Evolutionary conservation across 2,888 invertebrate genomes (phyloP).

Genomic region (Thymelicus acteon): DNA sequence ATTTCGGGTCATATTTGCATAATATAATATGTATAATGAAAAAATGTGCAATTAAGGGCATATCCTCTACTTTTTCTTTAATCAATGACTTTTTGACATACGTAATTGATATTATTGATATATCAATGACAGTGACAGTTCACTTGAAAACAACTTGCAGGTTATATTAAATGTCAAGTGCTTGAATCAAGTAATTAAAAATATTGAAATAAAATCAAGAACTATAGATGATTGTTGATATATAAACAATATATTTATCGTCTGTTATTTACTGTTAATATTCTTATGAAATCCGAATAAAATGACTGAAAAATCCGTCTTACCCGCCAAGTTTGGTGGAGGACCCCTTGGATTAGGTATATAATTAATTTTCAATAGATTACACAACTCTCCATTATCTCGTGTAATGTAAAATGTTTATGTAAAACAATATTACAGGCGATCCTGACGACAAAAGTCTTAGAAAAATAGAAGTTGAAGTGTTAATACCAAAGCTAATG

Average conservation of each 20-base stretch:
- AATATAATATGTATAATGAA: no score
- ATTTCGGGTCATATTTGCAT: no score
- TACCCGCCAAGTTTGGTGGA: slow-evolving; percentile 69
- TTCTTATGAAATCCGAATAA: not conserved
- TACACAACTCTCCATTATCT: slow-evolving; percentile 17
- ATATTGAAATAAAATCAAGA: not conserved
- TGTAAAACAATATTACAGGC: slow-evolving; percentile 79
- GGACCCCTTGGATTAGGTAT: slow-evolving; percentile 86
- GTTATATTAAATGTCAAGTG: no score
- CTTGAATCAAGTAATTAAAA: no score
- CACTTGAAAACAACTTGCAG: no score
- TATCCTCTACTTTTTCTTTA: no score
- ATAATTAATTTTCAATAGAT: slow-evolving; percentile 7
- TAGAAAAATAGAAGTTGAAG: slow-evolving; percentile 94
- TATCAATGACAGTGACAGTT: no score
- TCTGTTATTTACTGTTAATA: not conserved
- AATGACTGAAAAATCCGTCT: slow-evolving; percentile 61
- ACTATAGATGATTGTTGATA: not conserved
- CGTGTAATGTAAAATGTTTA: not conserved
- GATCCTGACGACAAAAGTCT: slow-evolving; percentile 93
- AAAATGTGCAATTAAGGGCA: no score
- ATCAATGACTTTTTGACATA: no score
- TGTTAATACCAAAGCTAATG: slow-evolving; percentile 95
- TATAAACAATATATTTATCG: not conserved
- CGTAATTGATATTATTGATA: no score